Percentiles rank a stretch among this genome's conserved stretches.
Evolutionary conservation across 2,888 invertebrate genomes (phyloP).

Genomic region (Hesperia comma): DNA sequence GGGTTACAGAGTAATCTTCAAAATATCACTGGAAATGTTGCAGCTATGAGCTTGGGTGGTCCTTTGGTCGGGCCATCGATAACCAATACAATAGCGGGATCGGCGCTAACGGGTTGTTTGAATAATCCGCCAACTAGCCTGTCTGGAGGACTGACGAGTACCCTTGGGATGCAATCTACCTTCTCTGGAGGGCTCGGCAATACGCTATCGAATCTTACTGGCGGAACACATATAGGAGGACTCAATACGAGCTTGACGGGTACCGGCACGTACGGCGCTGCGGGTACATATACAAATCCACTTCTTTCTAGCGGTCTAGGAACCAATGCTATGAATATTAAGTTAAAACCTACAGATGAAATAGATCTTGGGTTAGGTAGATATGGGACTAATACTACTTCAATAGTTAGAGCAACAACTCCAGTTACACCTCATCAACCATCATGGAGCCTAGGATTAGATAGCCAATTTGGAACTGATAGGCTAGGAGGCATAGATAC

Average conservation of each 20-base stretch:
- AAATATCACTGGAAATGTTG: constrained; percentile 73
- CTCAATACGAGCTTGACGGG: constrained; percentile 72
- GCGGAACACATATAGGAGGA: constrained; percentile 70
- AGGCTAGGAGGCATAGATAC: constrained; percentile 82
- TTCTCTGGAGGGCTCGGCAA: constrained; percentile 73
- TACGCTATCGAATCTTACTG: constrained; percentile 69
- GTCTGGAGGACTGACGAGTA: constrained; percentile 70
- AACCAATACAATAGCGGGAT: constrained; percentile 78
- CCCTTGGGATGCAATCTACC: constrained; percentile 74
- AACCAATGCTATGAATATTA: constrained; percentile 84
- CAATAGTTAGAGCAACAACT: constrained; percentile 83
- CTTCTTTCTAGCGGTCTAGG: constrained; percentile 84
- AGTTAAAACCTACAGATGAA: constrained; percentile 89
- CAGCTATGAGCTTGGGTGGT: constrained; percentile 72
- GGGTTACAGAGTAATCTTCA: constrained; percentile 79
- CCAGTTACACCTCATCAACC: constrained; percentile 87
- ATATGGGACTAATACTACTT: constrained; percentile 74
- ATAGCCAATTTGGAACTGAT: constrained; percentile 85
- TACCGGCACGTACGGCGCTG: constrained; percentile 68
- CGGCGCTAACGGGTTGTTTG: constrained; percentile 73
- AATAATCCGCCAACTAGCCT: constrained; percentile 76
- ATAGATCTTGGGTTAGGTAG: constrained; percentile 87
- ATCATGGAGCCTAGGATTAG: constrained; percentile 84
- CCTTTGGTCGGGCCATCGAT: constrained; percentile 74
- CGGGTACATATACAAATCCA: constrained; percentile 87